Evolutionary conservation across 2,888 invertebrate genomes (phyloP).

Genomic region (Sphaerophoria rueppellii): DNA sequence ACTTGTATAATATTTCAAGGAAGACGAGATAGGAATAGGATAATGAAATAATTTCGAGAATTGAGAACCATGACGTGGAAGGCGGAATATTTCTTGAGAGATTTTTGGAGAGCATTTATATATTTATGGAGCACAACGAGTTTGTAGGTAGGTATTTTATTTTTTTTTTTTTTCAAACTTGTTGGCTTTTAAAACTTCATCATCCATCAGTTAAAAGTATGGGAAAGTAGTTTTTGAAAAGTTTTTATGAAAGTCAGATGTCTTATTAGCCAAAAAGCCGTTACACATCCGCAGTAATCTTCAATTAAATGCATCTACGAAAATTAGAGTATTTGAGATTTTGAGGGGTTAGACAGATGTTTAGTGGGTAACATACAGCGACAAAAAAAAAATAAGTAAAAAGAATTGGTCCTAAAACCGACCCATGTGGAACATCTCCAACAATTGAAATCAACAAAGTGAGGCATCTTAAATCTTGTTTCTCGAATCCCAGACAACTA

Average conservation of each 20-base stretch:
- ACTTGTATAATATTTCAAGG: constrained; percentile 9
- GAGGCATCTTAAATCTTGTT: too few relatives aligned
- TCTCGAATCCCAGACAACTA: too few relatives aligned
- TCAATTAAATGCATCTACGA: too few relatives aligned
- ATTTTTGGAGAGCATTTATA: neutral
- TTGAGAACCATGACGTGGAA: constrained; percentile 43
- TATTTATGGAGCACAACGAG: neutral
- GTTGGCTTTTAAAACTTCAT: constrained; percentile 26
- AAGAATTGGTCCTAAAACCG: too few relatives aligned
- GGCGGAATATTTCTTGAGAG: constrained; percentile 6
- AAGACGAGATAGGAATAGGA: constrained; percentile 32
- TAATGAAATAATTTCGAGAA: constrained; percentile 66
- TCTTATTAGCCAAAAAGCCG: neutral
- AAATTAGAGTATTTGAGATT: too few relatives aligned
- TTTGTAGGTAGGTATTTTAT: neutral
- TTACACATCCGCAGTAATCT: too few relatives aligned
- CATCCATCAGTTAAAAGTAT: neutral
- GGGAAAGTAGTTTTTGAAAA: neutral
- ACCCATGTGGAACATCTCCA: too few relatives aligned
- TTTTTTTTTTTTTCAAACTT: constrained; percentile 4
- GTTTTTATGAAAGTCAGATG: neutral
- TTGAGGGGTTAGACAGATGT: too few relatives aligned
- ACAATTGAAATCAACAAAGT: too few relatives aligned
- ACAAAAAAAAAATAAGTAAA: too few relatives aligned
- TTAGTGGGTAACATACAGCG: too few relatives aligned